Conservation (phyloP, 2,888 invertebrate genomes). For the Taphrorychus bicolor region DNA sequence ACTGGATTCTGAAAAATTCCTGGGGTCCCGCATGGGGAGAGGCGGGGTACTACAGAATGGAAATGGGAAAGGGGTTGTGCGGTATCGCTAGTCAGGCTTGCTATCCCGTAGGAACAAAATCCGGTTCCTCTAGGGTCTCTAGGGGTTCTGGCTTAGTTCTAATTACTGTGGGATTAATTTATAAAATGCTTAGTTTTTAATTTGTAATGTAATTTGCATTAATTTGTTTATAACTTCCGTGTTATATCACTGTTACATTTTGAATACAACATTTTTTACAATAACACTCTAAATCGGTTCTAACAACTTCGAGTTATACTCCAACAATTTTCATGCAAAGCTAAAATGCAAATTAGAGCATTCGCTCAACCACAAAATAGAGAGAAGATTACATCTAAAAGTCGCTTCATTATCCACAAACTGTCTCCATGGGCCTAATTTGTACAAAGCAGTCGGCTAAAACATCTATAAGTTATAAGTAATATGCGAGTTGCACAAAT, state of each 20-base stretch:
- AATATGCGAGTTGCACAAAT: background rate
- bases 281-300: background rate
- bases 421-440: background rate
- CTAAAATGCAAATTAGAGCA: background rate
- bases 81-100: constrained; percentile 21
- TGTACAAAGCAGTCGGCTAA: background rate
- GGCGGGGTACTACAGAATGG: constrained; percentile 17
- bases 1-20: constrained; percentile 31
- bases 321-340: background rate
- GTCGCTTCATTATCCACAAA: background rate
- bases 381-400: background rate
- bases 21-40: constrained; percentile 23
- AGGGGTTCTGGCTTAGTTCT: background rate
- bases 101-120: constrained; percentile 6
- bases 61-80: constrained; percentile 9
- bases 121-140: background rate
- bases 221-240: background rate
- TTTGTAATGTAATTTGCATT: background rate
- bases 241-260: no score
- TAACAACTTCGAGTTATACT: background rate
- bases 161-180: background rate
- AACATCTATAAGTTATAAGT: background rate
- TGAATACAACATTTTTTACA: no score
- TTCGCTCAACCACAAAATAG: background rate
- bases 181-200: background rate